A percentile compares a stretch with the other conserved stretches of the same genome.
phyloP scores from a whole-genome alignment of 2,797 vertebrate species.

The Petrocephalus sullivani region DNA sequence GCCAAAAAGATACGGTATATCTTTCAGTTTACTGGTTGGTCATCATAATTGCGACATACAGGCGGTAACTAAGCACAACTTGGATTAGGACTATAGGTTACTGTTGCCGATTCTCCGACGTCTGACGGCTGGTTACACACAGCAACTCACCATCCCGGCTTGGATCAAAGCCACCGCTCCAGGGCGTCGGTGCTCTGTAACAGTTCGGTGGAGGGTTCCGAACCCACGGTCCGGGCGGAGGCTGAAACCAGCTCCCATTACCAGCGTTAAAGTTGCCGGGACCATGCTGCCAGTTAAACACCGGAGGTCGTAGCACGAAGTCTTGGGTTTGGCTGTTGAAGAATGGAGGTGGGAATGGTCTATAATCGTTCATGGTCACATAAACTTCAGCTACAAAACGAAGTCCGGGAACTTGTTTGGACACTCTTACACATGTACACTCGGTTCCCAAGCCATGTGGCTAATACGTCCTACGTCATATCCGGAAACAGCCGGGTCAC shows the following conservation, averaged over 20 bases:
- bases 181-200: conserved; percentile 29
- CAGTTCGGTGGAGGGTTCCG: conserved; percentile 28
- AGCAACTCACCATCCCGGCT: conserved; percentile 5
- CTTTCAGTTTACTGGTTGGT: background rate
- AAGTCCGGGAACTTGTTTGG: background rate
- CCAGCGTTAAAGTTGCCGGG: conserved; percentile 48
- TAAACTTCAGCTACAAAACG: background rate
- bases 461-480: background rate
- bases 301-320: conserved; percentile 26
- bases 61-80: background rate
- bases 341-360: conserved; percentile 54
- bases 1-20: background rate
- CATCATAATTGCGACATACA: background rate
- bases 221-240: conserved; percentile 38
- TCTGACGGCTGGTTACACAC: background rate
- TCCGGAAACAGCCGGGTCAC: background rate
- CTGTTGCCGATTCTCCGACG: background rate
- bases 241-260: conserved; percentile 59
- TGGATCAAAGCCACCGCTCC: conserved; percentile 13
- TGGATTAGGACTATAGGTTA: background rate
- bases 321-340: conserved; percentile 43
- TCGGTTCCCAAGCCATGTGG: background rate
- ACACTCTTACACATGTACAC: background rate
- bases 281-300: conserved; percentile 31
- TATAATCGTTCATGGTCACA: conserved; percentile 41